Evolutionary conservation across 1,140 invertebrate species (phyloP), one percentile per base, ranked within the genome.

Genomic region (Trypoxylus dichotomus): DNA sequence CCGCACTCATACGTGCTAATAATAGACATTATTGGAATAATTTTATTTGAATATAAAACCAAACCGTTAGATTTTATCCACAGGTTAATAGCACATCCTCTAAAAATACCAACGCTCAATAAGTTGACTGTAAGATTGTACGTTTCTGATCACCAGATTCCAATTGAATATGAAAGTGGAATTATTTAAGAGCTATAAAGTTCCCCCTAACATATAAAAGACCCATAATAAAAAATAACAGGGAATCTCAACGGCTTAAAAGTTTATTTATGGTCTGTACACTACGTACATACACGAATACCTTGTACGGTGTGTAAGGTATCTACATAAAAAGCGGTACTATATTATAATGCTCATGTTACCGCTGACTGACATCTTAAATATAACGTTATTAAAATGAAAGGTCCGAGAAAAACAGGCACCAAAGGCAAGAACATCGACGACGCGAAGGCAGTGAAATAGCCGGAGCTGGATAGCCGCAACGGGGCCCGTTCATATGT

Each of bases 281-380:
- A 19, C 19, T n/a, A 6, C 19, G 19, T 19, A 54, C 19, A n/a
- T 19, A 54, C 47, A 19, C 47, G 19, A n/a, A 54, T 19, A n/a
- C 47, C 60, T 24, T 68, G 60, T 68, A 68, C 60, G 1, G 21
- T 27, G 60, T 27, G 21, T 68, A 68, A 24, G 60, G 47, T 19
- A 54, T 54, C 47, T 29, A 68, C 60, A 68, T 68, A 68, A 68
- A 68, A 68, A 68, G 60, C 6, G 21, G 21, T 68, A 68, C 60
- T 68, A 68, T 68, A 68, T 68, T 68, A 68, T 68, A 68, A 68
- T 68, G 60, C 60, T 68, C 60, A 68, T 68, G 60, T 68, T 68
- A 68, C 60, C 25, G 60, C 60, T 68, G 60, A 68, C 60, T 68
- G 47, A 19, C 47, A 54, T 68, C 60, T 68, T 68, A 68, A 68